Percentiles rank a stretch among this genome's conserved stretches.
phyloP scores from a whole-genome alignment of 2,113 vertebrate species.

The Protobothrops flavoviridis region DNA sequence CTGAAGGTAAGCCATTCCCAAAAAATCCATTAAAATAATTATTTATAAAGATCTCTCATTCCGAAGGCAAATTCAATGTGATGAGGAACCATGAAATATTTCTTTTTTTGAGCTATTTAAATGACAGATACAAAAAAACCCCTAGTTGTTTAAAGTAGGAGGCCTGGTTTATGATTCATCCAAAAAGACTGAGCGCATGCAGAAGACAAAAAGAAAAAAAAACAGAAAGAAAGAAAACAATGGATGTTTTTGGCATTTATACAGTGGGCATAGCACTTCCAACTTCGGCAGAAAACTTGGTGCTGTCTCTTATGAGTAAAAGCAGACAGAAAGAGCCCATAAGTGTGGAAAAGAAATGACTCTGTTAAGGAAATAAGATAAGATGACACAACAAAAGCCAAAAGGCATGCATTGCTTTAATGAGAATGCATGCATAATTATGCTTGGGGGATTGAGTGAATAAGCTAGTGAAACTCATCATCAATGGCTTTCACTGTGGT shows the following conservation, averaged over 20 bases:
- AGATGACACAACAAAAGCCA: constrained; percentile 4
- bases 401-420: neutral
- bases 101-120: constrained; percentile 21
- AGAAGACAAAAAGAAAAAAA: neutral
- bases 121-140: neutral
- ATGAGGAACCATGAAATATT: neutral
- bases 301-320: constrained; percentile 13
- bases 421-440: neutral
- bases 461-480: neutral
- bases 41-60: constrained; percentile 12
- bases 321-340: constrained; percentile 3
- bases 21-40: neutral
- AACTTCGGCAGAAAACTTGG: constrained; percentile 26
- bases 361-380: neutral
- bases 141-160: neutral
- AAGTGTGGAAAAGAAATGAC: neutral
- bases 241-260: constrained; percentile 13
- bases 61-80: neutral
- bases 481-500: neutral
- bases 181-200: constrained; percentile 10
- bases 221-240: neutral
- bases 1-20: neutral
- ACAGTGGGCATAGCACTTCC: constrained; percentile 15
- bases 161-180: constrained; percentile 1
- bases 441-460: neutral